Evolutionary conservation across 2,797 vertebrate genomes (phyloP).

Genomic region (Notolepis coatsorum): DNA sequence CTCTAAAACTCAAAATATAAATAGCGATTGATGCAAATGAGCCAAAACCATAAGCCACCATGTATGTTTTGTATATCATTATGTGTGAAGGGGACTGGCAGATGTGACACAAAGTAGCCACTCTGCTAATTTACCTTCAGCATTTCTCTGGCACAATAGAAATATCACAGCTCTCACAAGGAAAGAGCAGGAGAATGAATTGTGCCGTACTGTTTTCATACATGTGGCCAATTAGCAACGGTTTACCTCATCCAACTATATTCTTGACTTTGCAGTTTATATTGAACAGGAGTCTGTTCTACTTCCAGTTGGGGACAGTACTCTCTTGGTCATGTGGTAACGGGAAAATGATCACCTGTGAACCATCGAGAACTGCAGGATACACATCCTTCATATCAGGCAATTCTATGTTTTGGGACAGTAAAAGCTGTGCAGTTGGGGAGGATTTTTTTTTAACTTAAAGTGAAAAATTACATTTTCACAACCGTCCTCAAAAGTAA

Average conservation of each 20-base stretch:
- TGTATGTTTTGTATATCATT: background rate
- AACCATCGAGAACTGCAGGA: background rate
- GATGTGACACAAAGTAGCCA: constrained; percentile 68
- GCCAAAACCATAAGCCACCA: background rate
- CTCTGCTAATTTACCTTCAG: constrained; percentile 87
- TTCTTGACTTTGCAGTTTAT: background rate
- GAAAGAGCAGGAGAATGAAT: constrained; percentile 82
- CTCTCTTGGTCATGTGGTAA: constrained; percentile 98
- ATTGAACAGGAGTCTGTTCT: constrained; percentile 74
- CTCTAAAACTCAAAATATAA: background rate
- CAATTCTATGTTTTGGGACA: no score
- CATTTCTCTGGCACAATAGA: constrained; percentile 82
- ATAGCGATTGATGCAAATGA: background rate
- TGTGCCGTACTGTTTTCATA: constrained; percentile 57
- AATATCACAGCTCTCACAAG: constrained; percentile 79
- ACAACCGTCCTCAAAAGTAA: no score
- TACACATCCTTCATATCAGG: no score
- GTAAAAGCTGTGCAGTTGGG: no score
- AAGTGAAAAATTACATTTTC: no score
- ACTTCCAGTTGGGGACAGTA: constrained; percentile 99
- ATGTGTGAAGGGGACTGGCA: constrained; percentile 87
- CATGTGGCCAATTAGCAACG: rapidly evolving
- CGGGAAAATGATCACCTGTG: constrained; percentile 75
- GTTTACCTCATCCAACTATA: background rate
- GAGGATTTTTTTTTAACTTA: no score